phyloP scores from a whole-genome alignment of 2,888 invertebrate genomes.

The Odiellus spinosus region DNA sequence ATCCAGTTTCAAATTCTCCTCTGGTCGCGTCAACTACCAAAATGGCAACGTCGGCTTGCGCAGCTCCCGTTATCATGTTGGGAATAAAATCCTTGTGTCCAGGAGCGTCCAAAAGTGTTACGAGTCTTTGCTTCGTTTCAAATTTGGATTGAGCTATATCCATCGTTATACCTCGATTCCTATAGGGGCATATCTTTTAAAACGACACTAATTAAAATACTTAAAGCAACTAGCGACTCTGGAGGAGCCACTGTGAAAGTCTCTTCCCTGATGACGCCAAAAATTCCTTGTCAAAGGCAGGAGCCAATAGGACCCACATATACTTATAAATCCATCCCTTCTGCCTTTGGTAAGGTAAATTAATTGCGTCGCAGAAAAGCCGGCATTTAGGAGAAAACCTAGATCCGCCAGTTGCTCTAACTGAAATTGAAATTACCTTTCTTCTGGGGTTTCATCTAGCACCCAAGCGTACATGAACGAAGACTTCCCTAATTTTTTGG shows the following conservation, averaged over 20 bases:
- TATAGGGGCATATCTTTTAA: slow-evolving; percentile 21
- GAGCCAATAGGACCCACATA: too few species aligned
- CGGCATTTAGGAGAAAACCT: too few species aligned
- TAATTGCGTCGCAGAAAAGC: too few species aligned
- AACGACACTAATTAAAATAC: too few species aligned
- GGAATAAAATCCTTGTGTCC: slow-evolving; percentile 99
- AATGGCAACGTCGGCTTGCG: slow-evolving; percentile 93
- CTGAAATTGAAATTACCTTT: too few species aligned
- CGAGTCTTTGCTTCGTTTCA: slow-evolving; percentile 63
- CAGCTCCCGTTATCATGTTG: slow-evolving; percentile 97
- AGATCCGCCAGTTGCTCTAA: too few species aligned
- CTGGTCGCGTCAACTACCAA: slow-evolving; percentile 81
- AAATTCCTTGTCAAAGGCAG: too few species aligned
- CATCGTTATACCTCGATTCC: slow-evolving; percentile 94
- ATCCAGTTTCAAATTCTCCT: slow-evolving; percentile 98
- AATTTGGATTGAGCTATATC: slow-evolving; percentile 88
- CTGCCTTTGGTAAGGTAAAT: too few species aligned
- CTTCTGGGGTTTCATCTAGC: slow-evolving; percentile 94
- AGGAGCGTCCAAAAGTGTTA: slow-evolving; percentile 86
- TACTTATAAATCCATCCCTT: too few species aligned
- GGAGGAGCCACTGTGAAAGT: too few species aligned
- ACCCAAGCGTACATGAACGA: slow-evolving; percentile 99
- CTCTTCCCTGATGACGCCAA: too few species aligned
- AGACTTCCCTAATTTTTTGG: slow-evolving; percentile 90
- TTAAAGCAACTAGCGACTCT: too few species aligned